Evolutionary conservation across 2,113 vertebrate species (phyloP), one percentile per base, ranked within the genome.

Genomic region (Engystomops pustulosus): DNA sequence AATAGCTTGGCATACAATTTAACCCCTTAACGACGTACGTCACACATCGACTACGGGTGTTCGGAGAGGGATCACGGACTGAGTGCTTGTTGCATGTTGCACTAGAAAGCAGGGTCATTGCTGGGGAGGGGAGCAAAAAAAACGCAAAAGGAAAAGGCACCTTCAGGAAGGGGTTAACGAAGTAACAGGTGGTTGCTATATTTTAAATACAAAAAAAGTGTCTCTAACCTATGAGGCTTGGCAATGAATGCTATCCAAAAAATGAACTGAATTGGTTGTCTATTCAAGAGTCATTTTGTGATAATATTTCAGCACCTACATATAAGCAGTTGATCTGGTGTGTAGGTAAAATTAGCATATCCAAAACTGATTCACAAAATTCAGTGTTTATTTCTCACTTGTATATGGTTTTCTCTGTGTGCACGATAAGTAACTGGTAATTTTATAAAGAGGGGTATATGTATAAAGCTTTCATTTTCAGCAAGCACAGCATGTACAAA

Each of bases 321-420:
- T 32, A 6, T 53, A 53, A 36, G 34, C 25, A n/a, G 25, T 14
- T 70, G 5, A 25, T 1, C 20, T 4, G 3, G 25, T 49, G 23
- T n/a, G 49, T 90, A 92, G 88, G 90, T 92, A 93, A 92, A 92
- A 94, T 92, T 94, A 92, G 92, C 91, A 94, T 94, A 87, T 86
- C 88, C 84, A 87, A 75, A 86, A 90, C 86, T 87, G 84, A 88
- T 86, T 85, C 86, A 88, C 89, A 87, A 89, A 88, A 90, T 89
- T 47, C 60, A 32, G 12, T 65, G 27, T 30, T 58, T 87, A 84
- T 83, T 18, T 75, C 85, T 85, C 44, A 74, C 15, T 80, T 20
- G 44, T 25, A 58, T 36, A 27, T 49, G 12, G 25, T 45, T 38
- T 58, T 32, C 32, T 32, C 81, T 53, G 27, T 34, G 53, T 41